These are phyloP conservation scores for Rhabdomys dilectus DNA, from an alignment of 2,113 vertebrate genomes.

Conservation along the genomic window DNA sequence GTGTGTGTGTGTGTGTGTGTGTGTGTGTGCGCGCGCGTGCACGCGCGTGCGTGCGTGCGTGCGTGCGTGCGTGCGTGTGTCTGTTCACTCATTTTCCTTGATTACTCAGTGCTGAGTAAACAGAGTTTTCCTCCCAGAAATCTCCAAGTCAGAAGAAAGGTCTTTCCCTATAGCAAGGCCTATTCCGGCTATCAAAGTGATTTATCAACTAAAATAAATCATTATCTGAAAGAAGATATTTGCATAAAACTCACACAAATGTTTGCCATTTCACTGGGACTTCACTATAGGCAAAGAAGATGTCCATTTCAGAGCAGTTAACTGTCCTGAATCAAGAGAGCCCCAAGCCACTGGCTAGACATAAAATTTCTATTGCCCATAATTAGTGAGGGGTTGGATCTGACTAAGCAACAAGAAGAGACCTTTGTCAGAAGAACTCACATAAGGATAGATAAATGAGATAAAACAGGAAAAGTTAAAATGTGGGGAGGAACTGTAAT, in stretches of 20 bases:
- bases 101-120: background rate
- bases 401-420: background rate
- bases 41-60: too few species aligned
- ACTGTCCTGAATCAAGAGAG: background rate
- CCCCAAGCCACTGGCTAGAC: background rate
- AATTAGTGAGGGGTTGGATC: background rate
- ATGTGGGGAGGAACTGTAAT: background rate
- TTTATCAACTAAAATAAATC: constrained; percentile 21
- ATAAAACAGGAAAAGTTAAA: constrained; percentile 29
- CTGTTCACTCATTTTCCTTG: constrained; percentile 20
- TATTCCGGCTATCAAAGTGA: background rate
- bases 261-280: background rate
- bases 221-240: background rate
- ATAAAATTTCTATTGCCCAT: background rate
- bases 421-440: background rate
- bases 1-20: too few species aligned
- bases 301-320: background rate
- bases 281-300: background rate
- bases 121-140: background rate
- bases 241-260: background rate
- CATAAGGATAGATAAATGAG: background rate
- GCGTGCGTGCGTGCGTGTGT: too few species aligned
- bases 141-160: background rate
- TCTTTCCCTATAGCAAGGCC: background rate
- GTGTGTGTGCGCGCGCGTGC: too few species aligned